Evolutionary conservation across 2,888 invertebrate genomes (phyloP).

Genomic region (Troilus luridus): DNA sequence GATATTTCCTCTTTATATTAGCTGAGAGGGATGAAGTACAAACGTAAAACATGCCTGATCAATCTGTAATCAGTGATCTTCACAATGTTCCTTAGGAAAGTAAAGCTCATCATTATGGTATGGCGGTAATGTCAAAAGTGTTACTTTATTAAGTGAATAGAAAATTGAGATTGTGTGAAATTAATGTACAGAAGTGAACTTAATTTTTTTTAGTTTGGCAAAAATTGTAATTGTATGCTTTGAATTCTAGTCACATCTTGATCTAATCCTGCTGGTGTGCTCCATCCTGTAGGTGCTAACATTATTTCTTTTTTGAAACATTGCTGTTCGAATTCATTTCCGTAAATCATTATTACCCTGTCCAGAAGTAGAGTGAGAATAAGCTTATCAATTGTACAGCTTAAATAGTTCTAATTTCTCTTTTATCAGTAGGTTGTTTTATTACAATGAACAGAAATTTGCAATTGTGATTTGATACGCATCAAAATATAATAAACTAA

Average conservation of each 20-base stretch:
- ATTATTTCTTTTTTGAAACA: neutral
- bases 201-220: slow-evolving; percentile 1
- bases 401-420: neutral
- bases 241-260: neutral
- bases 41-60: neutral
- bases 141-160: neutral
- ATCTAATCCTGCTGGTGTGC: slow-evolving; percentile 24
- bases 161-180: neutral
- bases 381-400: neutral
- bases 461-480: neutral
- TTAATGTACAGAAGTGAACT: neutral
- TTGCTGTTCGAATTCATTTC: neutral
- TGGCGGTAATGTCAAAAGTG: neutral
- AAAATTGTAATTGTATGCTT: slow-evolving; percentile 13
- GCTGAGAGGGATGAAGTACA: neutral
- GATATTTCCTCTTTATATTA: slow-evolving; percentile 22
- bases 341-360: neutral
- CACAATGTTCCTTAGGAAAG: neutral
- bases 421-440: neutral
- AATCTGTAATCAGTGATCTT: neutral
- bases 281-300: neutral
- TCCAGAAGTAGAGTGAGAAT: neutral
- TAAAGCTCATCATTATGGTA: slow-evolving; percentile 19
- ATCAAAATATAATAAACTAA: neutral
- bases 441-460: neutral